phyloP scores from a whole-genome alignment of 2,888 invertebrate species.

The Neelides folsomi region DNA sequence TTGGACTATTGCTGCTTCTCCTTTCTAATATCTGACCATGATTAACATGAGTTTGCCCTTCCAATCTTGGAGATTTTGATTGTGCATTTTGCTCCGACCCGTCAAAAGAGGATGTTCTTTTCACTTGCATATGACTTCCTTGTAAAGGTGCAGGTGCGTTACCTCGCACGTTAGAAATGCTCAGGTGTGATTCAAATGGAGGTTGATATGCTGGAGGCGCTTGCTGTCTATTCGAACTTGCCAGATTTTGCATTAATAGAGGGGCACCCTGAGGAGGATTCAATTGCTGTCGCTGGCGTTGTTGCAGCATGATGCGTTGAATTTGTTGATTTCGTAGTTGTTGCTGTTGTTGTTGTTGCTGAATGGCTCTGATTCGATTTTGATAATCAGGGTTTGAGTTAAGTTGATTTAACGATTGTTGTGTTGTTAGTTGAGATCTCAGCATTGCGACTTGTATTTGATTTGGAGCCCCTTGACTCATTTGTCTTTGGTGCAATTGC shows the following conservation, averaged over 20 bases:
- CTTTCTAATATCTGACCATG: neutral
- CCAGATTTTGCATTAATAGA: neutral
- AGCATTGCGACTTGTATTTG: too few relatives aligned
- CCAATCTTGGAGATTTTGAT: too few relatives aligned
- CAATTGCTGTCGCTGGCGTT: neutral
- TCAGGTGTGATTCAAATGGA: neutral
- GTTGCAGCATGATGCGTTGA: neutral
- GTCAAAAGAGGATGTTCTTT: too few relatives aligned
- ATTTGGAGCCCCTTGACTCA: neutral
- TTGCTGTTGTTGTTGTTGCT: conserved; percentile 5
- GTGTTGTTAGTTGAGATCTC: neutral
- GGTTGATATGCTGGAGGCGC: neutral
- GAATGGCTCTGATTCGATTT: neutral
- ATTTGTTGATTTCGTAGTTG: conserved; percentile 1
- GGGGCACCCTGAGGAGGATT: neutral
- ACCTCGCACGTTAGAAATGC: neutral
- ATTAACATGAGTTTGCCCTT: neutral
- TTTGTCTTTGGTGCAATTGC: neutral
- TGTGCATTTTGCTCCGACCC: too few relatives aligned
- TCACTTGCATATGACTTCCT: too few relatives aligned
- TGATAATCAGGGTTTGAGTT: neutral
- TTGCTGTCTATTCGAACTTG: neutral
- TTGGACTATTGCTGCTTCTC: neutral
- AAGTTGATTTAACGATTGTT: neutral
- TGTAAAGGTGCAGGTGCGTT: too few relatives aligned